Evolutionary conservation across 2,888 invertebrate species (phyloP), one percentile per base, ranked within the genome.

Genomic region (Keiferia lycopersicella): DNA sequence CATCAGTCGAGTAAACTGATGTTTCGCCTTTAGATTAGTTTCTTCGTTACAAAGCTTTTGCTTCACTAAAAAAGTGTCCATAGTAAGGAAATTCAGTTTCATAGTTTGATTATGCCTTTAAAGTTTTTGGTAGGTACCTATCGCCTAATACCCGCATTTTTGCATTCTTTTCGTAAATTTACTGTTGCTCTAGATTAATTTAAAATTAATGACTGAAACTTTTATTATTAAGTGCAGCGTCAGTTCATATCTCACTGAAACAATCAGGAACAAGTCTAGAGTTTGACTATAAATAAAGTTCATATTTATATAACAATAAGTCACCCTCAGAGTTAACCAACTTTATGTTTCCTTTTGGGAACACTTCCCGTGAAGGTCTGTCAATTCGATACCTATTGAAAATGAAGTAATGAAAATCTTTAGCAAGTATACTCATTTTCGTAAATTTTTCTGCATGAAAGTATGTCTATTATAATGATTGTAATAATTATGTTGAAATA

Each of bases 211-310:
- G 72, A 69, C 68, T 69, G 71, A 73, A 34, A 69, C 66, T 73
- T 71, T 71, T 67, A 70, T 79, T 76, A 75, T 73, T 75, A 76
- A 74, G 67, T 75, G 73, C 73, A 76, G 69, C 67, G 72, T 70
- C 70, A 67, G 65, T 53, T 66, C 73, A 76, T 80, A 80, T 82
- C 78, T 72, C 16, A 58, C 64, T 66, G 68, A 69, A 72, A 75
- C 65, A 74, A 82, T 82, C 80, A 73, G 68, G 66, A 76, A 73
- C 70, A 73, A 78, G 71, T 77, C 74, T 71, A 67, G 72, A 79
- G 74, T 79, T 80, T 66, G 68, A 71, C 73, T 77, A 79, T 82
- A 80, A 84, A 82, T 82, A 83, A 81, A 73, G 75, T 75, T 69
- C 78, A 81, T 80, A 78, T 81, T 79, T 73, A 75, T 76, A 65